These are phyloP conservation scores for Amiota minor DNA, from an alignment of 2,888 invertebrate genomes.

Conservation along the genomic window DNA sequence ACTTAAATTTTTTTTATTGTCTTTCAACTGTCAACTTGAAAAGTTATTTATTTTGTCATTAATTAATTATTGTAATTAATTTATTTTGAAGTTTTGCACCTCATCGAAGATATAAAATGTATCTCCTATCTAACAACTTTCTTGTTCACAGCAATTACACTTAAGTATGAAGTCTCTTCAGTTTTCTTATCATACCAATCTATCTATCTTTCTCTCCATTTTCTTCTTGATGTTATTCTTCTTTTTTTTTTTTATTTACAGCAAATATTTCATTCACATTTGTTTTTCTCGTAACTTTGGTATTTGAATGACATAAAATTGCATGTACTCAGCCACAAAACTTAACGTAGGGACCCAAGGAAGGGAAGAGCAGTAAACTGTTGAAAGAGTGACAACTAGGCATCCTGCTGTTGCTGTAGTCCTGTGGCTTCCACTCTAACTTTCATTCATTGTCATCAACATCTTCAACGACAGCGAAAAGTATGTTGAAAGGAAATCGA, in stretches of 20 bases:
- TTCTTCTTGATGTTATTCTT: too few relatives aligned
- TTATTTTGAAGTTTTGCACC: too few relatives aligned
- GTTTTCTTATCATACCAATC: too few relatives aligned
- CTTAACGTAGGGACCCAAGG: background rate
- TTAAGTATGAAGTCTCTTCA: slow-evolving; percentile 31
- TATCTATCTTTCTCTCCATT: too few relatives aligned
- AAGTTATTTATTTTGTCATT: too few relatives aligned
- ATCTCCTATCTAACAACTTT: too few relatives aligned
- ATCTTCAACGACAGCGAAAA: slow-evolving; percentile 54
- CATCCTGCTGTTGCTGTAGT: slow-evolving; percentile 2
- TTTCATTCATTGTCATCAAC: slow-evolving; percentile 19
- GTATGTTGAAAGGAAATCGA: slow-evolving; percentile 63
- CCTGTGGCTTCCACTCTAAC: slow-evolving; percentile 16
- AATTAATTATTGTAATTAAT: too few relatives aligned
- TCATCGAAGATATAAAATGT: too few relatives aligned
- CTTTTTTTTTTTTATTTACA: slow-evolving; percentile 55
- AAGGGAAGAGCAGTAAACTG: background rate
- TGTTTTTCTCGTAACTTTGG: slow-evolving; percentile 9
- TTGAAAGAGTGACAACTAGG: background rate
- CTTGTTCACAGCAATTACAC: slow-evolving; percentile 59
- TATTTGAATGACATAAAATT: slow-evolving; percentile 20
- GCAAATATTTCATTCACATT: background rate
- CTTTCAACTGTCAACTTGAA: too few relatives aligned
- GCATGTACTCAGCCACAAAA: slow-evolving; percentile 4
- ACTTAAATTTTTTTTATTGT: too few relatives aligned